phyloP scores from a whole-genome alignment of 35 echinoderm and acorn worm genomes.

The Ophioderma brevispina region DNA sequence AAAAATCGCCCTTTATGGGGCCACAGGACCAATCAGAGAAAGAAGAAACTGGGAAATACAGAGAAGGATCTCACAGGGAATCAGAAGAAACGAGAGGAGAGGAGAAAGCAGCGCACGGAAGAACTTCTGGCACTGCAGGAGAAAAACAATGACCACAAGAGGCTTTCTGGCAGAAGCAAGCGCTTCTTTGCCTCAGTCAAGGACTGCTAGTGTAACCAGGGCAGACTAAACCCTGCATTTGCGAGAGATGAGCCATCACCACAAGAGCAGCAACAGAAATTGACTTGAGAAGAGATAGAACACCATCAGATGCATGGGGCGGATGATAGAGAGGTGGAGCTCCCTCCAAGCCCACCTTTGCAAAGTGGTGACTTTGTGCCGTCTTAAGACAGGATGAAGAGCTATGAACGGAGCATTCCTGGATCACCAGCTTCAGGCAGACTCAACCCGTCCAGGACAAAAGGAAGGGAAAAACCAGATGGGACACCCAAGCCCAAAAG shows the following conservation, averaged over 20 bases:
- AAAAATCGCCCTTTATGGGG: conserved; percentile 73
- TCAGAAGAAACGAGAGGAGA: conserved; percentile 67
- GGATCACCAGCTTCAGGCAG: conserved; percentile 36
- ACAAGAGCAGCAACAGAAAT: not conserved
- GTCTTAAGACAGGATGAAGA: conserved; percentile 70
- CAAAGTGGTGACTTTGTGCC: conserved; percentile 77
- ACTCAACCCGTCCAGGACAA: not conserved
- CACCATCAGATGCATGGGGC: not conserved
- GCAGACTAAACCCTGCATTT: not conserved
- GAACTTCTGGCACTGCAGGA: conserved; percentile 80
- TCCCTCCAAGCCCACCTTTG: conserved; percentile 31
- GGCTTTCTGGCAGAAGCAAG: not conserved
- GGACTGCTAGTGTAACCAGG: not conserved
- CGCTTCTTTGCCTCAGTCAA: not conserved
- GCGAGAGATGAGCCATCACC: not conserved
- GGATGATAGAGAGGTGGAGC: not conserved
- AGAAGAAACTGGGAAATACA: conserved; percentile 69
- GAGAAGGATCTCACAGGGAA: conserved; percentile 79
- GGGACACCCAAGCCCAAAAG: no score
- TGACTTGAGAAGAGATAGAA: conserved; percentile 16
- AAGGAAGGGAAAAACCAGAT: conserved; percentile 24
- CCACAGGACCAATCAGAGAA: conserved; percentile 23
- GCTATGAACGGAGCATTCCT: conserved; percentile 52
- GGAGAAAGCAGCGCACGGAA: conserved; percentile 68
- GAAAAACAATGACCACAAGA: conserved; percentile 40